Evolutionary conservation across 2,888 invertebrate genomes (phyloP), one percentile per base, ranked within the genome.

Genomic region (Asteroscopus sphinx): DNA sequence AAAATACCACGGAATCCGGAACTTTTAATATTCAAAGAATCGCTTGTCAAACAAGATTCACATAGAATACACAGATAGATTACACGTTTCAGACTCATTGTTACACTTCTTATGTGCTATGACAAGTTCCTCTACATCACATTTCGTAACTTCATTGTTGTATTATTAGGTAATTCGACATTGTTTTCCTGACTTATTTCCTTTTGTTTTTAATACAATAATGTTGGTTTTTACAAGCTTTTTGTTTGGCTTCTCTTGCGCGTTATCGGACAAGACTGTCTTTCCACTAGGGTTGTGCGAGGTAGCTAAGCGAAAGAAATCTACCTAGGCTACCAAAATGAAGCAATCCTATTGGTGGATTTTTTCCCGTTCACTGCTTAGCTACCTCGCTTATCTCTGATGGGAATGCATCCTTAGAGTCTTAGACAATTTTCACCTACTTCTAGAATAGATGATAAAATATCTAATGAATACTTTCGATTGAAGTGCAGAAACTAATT

Each of bases 141-240:
- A 53, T 71, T 58, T 67, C 69, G 39, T 72, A 68, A 76, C 46
- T 58, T 45, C 44, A 64, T 73, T 77, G 63, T 73, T 65, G 57
- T 56, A n/a, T 32, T 62, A 57, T 71, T 72, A 72, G 64, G 52
- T 72, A 69, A 72, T 55, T 40, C 63, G n/a, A n/a, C n/a, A 74
- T 72, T 66, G 75, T 77, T 72, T 55, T 51, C 40, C 11, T 40
- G 21, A n/a, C n/a, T n/a, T 12, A 37, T 25, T 8, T 59, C 68
- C 62, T 61, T 60, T 49, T 11, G 35, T 33, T 12, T 57, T 9
- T 28, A 28, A 7, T 40, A 12, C 13, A 7, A 11, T 13, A 12
- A 21, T 68, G 68, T 68, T 33, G 13, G 30, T 39, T 48, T 51
- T 61, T 41, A 46, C 48, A 11, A 15, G 41, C 70, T 56, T 55